Percentiles rank a stretch among this genome's conserved stretches.
Evolutionary conservation across 2,113 vertebrate genomes (phyloP).

Genomic region (Neogale vison): DNA sequence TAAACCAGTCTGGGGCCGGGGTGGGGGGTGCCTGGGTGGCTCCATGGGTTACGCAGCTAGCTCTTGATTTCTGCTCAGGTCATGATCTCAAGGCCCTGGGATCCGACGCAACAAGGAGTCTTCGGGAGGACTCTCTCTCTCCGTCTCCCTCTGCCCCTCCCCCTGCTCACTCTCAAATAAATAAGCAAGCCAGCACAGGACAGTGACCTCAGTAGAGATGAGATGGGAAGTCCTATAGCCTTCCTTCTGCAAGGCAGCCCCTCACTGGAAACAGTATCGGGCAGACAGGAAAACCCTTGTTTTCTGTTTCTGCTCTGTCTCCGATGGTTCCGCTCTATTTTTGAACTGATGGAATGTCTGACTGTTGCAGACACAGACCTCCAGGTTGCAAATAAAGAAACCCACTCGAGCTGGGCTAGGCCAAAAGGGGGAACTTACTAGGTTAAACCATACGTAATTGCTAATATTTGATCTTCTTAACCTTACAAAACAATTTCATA

Average conservation of each 20-base stretch:
- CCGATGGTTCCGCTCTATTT: background rate
- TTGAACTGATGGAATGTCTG: background rate
- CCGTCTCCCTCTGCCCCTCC: background rate
- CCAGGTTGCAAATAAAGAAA: background rate
- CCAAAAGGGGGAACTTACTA: background rate
- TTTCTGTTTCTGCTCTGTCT: background rate
- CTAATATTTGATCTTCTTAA: background rate
- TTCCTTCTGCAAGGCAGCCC: background rate
- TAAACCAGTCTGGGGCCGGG: background rate
- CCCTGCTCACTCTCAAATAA: background rate
- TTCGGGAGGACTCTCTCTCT: background rate
- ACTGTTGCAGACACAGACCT: background rate
- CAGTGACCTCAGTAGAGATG: background rate
- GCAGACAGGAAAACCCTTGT: background rate
- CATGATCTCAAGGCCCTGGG: background rate
- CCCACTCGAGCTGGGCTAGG: background rate
- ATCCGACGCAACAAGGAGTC: background rate
- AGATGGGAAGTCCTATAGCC: background rate
- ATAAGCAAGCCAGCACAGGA: background rate
- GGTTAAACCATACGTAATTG: background rate
- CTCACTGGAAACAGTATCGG: background rate
- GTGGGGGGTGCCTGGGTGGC: too few relatives aligned
- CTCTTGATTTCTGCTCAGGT: background rate
- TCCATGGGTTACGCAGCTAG: background rate
- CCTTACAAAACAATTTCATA: background rate